These are phyloP conservation scores for Musca domestica DNA, from an alignment of 1,140 invertebrate genomes.

Conservation along the genomic window DNA sequence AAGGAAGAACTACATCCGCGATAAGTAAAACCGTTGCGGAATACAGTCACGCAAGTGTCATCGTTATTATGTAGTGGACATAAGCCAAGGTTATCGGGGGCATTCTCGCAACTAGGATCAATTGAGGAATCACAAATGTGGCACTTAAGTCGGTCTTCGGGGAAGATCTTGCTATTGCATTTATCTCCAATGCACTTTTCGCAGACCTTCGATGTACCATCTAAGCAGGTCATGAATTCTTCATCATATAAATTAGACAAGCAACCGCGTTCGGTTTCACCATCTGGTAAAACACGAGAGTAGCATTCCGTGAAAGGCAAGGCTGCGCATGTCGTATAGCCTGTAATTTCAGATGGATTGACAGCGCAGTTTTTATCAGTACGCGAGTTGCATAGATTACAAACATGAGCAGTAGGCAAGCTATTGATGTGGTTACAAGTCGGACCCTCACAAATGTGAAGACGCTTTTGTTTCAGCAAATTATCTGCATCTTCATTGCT, in stretches of 20 bases:
- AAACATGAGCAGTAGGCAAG: slow-evolving; percentile 32
- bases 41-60: slow-evolving; percentile 42
- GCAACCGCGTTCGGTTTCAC: slow-evolving; percentile 46
- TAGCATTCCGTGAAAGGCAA: slow-evolving; percentile 44
- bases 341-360: slow-evolving; percentile 29
- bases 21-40: slow-evolving; percentile 37
- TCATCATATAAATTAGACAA: slow-evolving; percentile 43
- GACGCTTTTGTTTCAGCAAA: slow-evolving; percentile 33
- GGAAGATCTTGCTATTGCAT: slow-evolving; percentile 40
- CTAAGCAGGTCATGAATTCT: slow-evolving; percentile 42
- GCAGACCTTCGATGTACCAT: slow-evolving; percentile 38
- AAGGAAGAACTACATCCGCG: slow-evolving; percentile 37
- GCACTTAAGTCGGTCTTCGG: slow-evolving; percentile 34
- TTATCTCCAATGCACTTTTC: slow-evolving; percentile 32
- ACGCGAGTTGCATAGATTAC: slow-evolving; percentile 41
- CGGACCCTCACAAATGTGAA: slow-evolving; percentile 34
- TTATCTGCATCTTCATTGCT: slow-evolving; percentile 36
- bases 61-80: slow-evolving; percentile 34
- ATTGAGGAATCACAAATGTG: slow-evolving; percentile 42
- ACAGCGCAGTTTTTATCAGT: slow-evolving; percentile 41
- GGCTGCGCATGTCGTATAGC: slow-evolving; percentile 27
- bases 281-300: slow-evolving; percentile 36
- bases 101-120: slow-evolving; percentile 32
- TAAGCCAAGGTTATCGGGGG: slow-evolving; percentile 34
- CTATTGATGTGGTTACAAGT: slow-evolving; percentile 41